A percentile compares a stretch with the other conserved stretches of the same genome.
These are phyloP conservation scores for Coenonympha glycerion DNA, from an alignment of 2,888 invertebrate species.

Conservation along the genomic window DNA sequence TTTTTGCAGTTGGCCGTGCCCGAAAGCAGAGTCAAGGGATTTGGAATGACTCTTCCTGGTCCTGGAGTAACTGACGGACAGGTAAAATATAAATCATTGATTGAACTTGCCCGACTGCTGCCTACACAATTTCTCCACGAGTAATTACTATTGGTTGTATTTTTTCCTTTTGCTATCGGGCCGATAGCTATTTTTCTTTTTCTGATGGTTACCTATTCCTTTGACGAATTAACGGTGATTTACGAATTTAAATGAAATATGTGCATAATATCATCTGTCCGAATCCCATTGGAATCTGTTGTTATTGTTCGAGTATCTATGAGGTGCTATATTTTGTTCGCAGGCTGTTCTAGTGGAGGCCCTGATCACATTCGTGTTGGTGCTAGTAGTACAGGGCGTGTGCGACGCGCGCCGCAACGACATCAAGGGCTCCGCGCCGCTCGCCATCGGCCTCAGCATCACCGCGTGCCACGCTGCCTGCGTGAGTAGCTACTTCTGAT, in stretches of 20 bases:
- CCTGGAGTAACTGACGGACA: constrained; percentile 78
- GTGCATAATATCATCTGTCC: too few relatives aligned
- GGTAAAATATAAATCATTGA: constrained; percentile 35
- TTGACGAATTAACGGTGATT: too few relatives aligned
- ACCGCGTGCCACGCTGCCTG: constrained; percentile 89
- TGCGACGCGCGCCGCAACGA: constrained; percentile 87
- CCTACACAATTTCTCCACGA: too few relatives aligned
- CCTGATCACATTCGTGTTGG: constrained; percentile 89
- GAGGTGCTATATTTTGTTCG: not conserved
- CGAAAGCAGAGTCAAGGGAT: constrained; percentile 55
- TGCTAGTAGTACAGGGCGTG: constrained; percentile 90
- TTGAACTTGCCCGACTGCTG: not conserved
- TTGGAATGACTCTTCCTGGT: constrained; percentile 82
- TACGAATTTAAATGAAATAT: too few relatives aligned
- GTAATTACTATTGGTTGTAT: too few relatives aligned
- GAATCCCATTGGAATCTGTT: too few relatives aligned
- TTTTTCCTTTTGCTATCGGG: too few relatives aligned
- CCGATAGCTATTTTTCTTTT: too few relatives aligned
- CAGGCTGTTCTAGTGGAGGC: constrained; percentile 88
- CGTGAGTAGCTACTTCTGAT: constrained; percentile 79
- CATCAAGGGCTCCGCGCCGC: constrained; percentile 87
- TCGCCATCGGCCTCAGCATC: constrained; percentile 92
- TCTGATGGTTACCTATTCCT: too few relatives aligned
- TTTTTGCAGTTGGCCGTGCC: constrained; percentile 76
- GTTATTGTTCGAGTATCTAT: not conserved